phyloP scores from a whole-genome alignment of 2,888 invertebrate genomes.

The Phaonia tiefii region DNA sequence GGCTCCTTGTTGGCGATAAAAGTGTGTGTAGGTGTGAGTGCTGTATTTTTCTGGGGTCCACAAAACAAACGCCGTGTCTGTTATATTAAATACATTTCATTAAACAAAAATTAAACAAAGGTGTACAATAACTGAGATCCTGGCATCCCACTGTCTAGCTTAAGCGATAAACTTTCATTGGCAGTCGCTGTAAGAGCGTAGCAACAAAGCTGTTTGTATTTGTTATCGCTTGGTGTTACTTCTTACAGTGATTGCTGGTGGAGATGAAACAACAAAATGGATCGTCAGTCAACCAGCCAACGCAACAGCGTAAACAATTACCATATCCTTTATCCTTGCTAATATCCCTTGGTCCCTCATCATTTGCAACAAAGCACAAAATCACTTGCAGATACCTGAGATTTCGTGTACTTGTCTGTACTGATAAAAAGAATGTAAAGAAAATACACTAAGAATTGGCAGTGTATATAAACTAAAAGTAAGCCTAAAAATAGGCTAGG shows the following conservation, averaged over 20 bases:
- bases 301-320: not conserved
- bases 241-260: constrained; percentile 94
- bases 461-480: not conserved
- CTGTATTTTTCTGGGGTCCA: too few species aligned
- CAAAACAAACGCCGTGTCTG: not conserved
- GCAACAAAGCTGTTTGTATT: constrained; percentile 90
- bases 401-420: not conserved
- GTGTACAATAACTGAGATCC: not conserved
- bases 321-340: too few species aligned
- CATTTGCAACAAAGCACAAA: not conserved
- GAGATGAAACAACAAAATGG: constrained; percentile 42
- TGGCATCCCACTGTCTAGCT: too few species aligned
- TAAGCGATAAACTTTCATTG: constrained; percentile 70
- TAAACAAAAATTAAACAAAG: constrained; percentile 7
- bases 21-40: not conserved
- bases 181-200: constrained; percentile 93
- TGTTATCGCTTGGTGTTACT: constrained; percentile 95
- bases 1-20: not conserved
- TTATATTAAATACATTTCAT: constrained; percentile 23
- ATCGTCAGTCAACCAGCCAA: not conserved
- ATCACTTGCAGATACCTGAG: not conserved
- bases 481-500: constrained; percentile 42
- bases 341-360: not conserved
- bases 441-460: not conserved
- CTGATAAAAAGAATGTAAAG: constrained; percentile 11